Percentiles rank a stretch among this genome's conserved stretches.
Evolutionary conservation across 2,113 vertebrate genomes (phyloP).

Genomic region (Leptobrachium ailaonicum): DNA sequence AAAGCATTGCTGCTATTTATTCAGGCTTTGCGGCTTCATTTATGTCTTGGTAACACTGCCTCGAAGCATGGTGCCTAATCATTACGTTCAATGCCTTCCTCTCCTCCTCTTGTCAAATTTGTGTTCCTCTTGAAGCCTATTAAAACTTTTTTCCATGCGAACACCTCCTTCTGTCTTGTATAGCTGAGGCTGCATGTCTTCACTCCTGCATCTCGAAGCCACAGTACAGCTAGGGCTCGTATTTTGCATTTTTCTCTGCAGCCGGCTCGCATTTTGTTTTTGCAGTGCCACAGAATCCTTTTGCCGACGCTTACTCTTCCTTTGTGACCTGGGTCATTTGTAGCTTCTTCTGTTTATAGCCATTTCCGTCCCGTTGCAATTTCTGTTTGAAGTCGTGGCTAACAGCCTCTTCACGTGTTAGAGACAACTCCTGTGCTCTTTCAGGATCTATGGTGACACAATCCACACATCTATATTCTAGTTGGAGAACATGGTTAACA

Average conservation of each 20-base stretch:
- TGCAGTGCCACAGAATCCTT: no score
- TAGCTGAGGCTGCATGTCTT: neutral
- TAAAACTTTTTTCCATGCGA: neutral
- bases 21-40: neutral
- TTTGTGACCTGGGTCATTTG: neutral
- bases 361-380: no score
- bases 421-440: no score
- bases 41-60: slow-evolving; percentile 5
- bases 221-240: no score
- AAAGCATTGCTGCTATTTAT: neutral
- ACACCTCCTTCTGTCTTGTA: neutral
- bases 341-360: no score
- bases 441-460: no score
- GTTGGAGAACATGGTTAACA: no score
- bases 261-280: no score
- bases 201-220: neutral
- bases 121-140: neutral
- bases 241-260: no score
- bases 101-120: slow-evolving; percentile 40
- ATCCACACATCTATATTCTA: no score
- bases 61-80: slow-evolving; percentile 18
- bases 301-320: neutral
- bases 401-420: no score
- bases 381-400: no score
- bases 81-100: slow-evolving; percentile 44